phyloP scores from a whole-genome alignment of 2,797 vertebrate species.

The Hapalemur alaotrensis region DNA sequence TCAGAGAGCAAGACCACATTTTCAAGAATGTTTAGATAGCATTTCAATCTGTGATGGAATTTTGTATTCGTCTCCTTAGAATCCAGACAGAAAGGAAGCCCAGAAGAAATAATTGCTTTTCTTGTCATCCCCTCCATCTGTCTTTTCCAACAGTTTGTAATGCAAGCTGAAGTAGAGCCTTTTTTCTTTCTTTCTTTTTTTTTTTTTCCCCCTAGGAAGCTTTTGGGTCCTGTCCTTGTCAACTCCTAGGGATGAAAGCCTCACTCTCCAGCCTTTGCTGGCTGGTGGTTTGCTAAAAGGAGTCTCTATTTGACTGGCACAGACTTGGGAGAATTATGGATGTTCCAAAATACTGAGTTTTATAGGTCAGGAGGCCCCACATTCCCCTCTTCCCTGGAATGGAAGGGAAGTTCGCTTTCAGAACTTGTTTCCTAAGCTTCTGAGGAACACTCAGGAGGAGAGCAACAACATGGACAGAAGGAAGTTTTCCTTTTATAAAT shows the following conservation, averaged over 20 bases:
- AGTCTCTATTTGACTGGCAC: conserved; percentile 69
- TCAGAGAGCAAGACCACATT: conserved; percentile 66
- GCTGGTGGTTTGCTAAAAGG: conserved; percentile 57
- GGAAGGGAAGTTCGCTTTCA: conserved; percentile 64
- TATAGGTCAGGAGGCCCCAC: conserved; percentile 58
- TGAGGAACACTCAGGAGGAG: conserved; percentile 30
- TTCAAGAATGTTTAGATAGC: conserved; percentile 67
- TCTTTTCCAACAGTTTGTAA: conserved; percentile 59
- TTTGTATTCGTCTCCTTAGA: conserved; percentile 69
- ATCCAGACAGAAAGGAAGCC: conserved; percentile 73
- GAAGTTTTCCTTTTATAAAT: conserved; percentile 28
- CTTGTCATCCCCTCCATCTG: conserved; percentile 56
- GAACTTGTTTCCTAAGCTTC: conserved; percentile 32
- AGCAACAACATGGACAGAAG: background rate
- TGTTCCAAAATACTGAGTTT: conserved; percentile 69
- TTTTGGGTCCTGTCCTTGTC: conserved; percentile 50
- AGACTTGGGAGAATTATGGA: conserved; percentile 51
- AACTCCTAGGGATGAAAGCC: conserved; percentile 14
- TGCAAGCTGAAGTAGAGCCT: conserved; percentile 41
- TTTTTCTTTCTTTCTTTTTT: background rate
- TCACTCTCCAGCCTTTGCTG: conserved; percentile 51
- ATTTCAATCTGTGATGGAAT: conserved; percentile 71
- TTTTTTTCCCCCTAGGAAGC: background rate
- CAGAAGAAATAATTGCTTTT: conserved; percentile 70
- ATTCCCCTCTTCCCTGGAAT: conserved; percentile 63